Conservation (phyloP, 37 sponge, comb jelly and placozoan genomes). For the Hormiphora californensis region DNA sequence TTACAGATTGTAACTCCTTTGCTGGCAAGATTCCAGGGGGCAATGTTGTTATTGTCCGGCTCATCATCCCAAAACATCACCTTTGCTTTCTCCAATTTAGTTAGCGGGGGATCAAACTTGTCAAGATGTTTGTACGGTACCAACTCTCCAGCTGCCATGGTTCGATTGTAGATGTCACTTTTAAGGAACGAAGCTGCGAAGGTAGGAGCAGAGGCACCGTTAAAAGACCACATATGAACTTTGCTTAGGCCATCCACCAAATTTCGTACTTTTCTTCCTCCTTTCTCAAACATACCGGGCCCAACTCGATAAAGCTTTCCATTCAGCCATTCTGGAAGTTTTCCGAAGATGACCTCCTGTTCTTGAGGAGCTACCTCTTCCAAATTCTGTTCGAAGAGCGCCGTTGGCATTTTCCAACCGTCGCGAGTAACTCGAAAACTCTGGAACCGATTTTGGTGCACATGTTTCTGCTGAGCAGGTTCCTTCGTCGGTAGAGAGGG, state of each 20-base stretch:
- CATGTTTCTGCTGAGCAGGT: no score
- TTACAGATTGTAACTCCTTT: slow-evolving; percentile 1
- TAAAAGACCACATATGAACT: slow-evolving; percentile 35
- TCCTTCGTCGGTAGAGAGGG: no score
- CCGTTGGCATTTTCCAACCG: not conserved
- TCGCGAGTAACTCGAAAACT: no score
- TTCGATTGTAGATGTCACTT: slow-evolving; percentile 20
- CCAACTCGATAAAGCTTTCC: slow-evolving; percentile 36
- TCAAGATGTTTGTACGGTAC: slow-evolving; percentile 23
- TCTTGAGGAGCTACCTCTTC: not conserved
- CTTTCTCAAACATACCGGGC: slow-evolving; percentile 25
- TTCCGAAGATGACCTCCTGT: not conserved
- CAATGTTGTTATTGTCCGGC: slow-evolving; percentile 50
- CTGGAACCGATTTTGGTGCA: no score
- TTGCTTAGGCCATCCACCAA: slow-evolving; percentile 51
- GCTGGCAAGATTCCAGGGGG: not conserved
- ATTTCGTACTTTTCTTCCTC: not conserved
- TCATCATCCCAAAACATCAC: slow-evolving; percentile 1
- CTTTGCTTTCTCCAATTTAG: not conserved
- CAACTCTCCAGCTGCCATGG: not conserved
- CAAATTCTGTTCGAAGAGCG: slow-evolving; percentile 10
- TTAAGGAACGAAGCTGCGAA: not conserved
- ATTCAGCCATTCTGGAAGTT: slow-evolving; percentile 26
- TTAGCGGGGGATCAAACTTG: not conserved
- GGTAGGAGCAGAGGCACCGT: not conserved